Conservation (phyloP, 2,888 invertebrate genomes). For the Pinctada fucata region DNA sequence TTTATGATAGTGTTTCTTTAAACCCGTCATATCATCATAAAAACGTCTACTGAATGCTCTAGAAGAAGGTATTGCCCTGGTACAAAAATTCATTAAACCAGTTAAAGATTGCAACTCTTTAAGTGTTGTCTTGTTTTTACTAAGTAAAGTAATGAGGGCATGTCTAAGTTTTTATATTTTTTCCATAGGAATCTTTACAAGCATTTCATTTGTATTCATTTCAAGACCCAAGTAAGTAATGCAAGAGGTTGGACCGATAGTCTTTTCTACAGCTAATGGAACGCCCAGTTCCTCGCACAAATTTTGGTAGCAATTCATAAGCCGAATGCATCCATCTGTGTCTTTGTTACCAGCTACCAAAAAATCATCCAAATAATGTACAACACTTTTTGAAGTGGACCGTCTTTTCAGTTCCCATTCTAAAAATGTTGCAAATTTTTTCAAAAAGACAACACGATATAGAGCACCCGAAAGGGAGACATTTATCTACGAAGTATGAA, state of each 20-base stretch:
- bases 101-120: not conserved
- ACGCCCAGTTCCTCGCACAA: not conserved
- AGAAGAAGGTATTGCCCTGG: conserved; percentile 8
- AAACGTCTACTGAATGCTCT: conserved; percentile 10
- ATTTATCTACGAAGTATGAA: conserved; percentile 16
- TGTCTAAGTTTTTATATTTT: not conserved
- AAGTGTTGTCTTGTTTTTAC: not conserved
- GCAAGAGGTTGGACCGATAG: not conserved
- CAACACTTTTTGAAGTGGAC: not conserved
- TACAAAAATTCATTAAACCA: conserved; percentile 17
- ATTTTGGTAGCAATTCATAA: not conserved
- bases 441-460: conserved; percentile 11
- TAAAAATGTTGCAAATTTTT: conserved; percentile 10
- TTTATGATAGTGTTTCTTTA: not conserved
- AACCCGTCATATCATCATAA: not conserved
- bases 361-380: conserved; percentile 19
- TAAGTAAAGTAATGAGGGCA: not conserved
- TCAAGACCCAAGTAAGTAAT: not conserved
- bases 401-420: not conserved
- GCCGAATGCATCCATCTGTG: not conserved
- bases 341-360: not conserved
- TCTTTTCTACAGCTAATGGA: not conserved
- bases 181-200: not conserved
- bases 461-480: conserved; percentile 18
- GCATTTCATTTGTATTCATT: conserved; percentile 4